phyloP scores from a whole-genome alignment of 2,797 vertebrate genomes.

The Sphenodon punctatus region DNA sequence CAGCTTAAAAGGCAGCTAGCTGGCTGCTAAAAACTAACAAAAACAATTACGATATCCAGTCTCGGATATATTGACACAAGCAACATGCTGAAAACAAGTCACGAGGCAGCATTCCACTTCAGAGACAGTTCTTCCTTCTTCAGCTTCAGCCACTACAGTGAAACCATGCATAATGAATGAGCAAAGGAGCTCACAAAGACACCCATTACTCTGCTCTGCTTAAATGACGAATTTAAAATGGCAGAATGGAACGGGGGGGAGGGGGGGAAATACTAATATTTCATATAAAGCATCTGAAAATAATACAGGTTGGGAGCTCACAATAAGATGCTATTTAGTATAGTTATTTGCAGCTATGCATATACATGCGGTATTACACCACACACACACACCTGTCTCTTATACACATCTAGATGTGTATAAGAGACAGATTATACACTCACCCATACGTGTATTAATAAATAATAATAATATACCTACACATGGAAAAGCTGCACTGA shows the following conservation, averaged over 20 bases:
- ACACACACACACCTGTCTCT: neutral
- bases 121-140: neutral
- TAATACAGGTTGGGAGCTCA: too few species aligned
- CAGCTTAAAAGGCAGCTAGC: neutral
- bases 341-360: neutral
- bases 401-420: too few species aligned
- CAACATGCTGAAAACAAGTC: neutral
- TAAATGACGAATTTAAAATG: neutral
- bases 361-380: neutral
- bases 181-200: neutral
- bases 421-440: too few species aligned
- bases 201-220: neutral
- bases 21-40: neutral
- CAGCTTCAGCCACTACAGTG: neutral
- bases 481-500: neutral
- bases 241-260: neutral
- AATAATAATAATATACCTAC: neutral
- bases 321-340: neutral
- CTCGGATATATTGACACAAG: neutral
- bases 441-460: neutral
- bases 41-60: neutral
- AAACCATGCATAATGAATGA: neutral
- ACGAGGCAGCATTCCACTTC: neutral
- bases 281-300: neutral
- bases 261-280: neutral